Conservation (phyloP, 1,140 invertebrate species). For the Anthonomus grandis region DNA sequence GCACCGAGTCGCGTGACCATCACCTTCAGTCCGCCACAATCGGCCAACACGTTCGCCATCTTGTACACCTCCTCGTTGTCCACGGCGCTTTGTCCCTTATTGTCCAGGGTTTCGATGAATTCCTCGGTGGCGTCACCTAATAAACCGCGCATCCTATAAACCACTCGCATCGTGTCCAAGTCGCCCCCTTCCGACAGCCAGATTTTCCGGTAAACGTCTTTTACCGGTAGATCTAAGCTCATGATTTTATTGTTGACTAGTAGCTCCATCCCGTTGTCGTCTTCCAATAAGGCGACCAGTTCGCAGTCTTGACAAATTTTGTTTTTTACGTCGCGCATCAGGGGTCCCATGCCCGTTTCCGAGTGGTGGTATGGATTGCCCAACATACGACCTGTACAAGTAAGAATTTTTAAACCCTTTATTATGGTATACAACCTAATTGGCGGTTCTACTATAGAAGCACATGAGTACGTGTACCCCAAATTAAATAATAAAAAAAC, state of each 20-base stretch:
- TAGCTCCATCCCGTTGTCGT: conserved; percentile 98
- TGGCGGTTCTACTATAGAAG: too few relatives aligned
- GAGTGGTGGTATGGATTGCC: conserved; percentile 95
- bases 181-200: conserved; percentile 86
- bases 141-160: conserved; percentile 98
- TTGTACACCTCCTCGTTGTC: conserved; percentile 94
- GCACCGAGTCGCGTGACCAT: conserved; percentile 69
- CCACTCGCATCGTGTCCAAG: conserved; percentile 92
- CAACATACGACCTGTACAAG: conserved; percentile 79
- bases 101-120: conserved; percentile 91
- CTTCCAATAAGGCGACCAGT: conserved; percentile 90
- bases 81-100: conserved; percentile 83
- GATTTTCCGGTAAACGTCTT: conserved; percentile 84
- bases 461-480: too few relatives aligned
- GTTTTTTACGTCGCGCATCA: conserved; percentile 98
- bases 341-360: conserved; percentile 89
- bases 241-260: conserved; percentile 99
- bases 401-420: too few relatives aligned
- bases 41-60: conserved; percentile 67
- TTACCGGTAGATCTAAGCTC: conserved; percentile 91
- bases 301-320: conserved; percentile 98
- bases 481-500: too few relatives aligned
- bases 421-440: too few relatives aligned
- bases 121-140: conserved; percentile 97
- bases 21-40: conserved; percentile 78